Base-by-base conservation (phyloP, 2,888 invertebrate species). In the Crossocerus cetratus region DNA sequence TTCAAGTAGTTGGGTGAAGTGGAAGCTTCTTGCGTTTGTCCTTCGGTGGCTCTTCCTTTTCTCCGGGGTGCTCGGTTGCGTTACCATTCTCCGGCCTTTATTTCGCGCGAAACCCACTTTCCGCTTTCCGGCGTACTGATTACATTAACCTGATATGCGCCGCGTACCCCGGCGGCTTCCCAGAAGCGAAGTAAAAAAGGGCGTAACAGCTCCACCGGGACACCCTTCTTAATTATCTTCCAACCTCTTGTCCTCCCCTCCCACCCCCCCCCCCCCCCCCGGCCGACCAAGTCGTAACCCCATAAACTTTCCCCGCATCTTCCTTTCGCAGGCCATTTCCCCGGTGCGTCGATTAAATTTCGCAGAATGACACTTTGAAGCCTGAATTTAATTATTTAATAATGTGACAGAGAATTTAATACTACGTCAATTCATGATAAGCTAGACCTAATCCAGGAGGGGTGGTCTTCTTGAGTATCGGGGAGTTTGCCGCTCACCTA, bases 121-220 rank as follows among this genome's bases (percentile, higher is more conserved):
- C 32, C 32, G 23, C 42, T 58, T 14, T 16, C 49, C n/a, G 49
- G 49, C 49, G 49, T 49, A 49, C 49, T 58, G 23, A 58, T 58
- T 58, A 18, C 58, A 58, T 42, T 23, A 58, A 49, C 49, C 49
- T 16, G 49, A 49, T 49, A 49, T 16, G 49, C 49, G 11, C 16
- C n/a, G 49, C 14, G 49, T 49, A 16, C 49, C 49, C 4, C 49
- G 32, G 4, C 32, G 32, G 32, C 32, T 32, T 32, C 32, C 32
- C 32, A 32, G 32, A 32, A 32, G 32, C 32, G 32, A 11, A 32
- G 14, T 49, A 16, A 49, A 49, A 49, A 49, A 49, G 16, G 49
- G 14, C n/a, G 49, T 3, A 49, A 49, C n/a, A 49, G 16, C 49
- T 49, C 49, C 49, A n/a, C 49, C 4, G 49, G 49, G 49, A 49